Evolutionary conservation across 2,797 vertebrate species (phyloP), one percentile per base, ranked within the genome.

Genomic region (Galago senegalensis): DNA sequence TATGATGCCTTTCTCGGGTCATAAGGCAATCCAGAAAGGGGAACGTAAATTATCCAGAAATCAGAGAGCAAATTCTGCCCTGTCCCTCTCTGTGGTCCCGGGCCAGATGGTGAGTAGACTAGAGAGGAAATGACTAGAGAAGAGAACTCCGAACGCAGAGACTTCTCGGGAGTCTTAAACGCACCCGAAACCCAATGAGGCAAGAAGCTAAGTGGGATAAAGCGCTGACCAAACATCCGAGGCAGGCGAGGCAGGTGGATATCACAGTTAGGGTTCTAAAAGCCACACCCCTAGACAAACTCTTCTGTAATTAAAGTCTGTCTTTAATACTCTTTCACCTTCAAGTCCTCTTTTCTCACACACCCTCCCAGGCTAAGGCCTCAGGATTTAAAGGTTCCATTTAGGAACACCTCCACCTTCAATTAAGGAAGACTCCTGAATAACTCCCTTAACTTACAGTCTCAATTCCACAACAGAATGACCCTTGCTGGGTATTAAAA

Each of bases 51-150:
- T 34, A 79, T n/a, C 86, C 46, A 63, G 53, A 29, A 46, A n/a
- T 53, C 76, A 76, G n/a, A 91, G 40, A 40, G 65, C 81, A 58
- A 77, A 37, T 65, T 79, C 88, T 95, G 29, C 76, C 46, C 49
- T 56, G 61, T 89, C 27, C 14, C 37, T 65, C 34, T 29, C 13
- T 81, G 0, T 40, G 46, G 21, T 34, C 29, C 4, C 13, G 49
- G 61, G 34, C 34, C 90, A 49, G 25, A 16, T 37, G 31, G 70
- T 49, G 18, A 65, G 56, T 49, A 49, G 21, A 40, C 8, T 13
- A 43, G 21, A 75, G 60, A 87, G 46, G 56, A 49, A 23, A 8
- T 46, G 49, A 63, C 43, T 5, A 34, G 27, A 4, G 9, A 10
- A 3, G 16, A 63, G 53, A 65, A 40, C 49, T 58, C 29, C 6